Conservation (phyloP, 2,888 invertebrate species). For the Volucella inanis region DNA sequence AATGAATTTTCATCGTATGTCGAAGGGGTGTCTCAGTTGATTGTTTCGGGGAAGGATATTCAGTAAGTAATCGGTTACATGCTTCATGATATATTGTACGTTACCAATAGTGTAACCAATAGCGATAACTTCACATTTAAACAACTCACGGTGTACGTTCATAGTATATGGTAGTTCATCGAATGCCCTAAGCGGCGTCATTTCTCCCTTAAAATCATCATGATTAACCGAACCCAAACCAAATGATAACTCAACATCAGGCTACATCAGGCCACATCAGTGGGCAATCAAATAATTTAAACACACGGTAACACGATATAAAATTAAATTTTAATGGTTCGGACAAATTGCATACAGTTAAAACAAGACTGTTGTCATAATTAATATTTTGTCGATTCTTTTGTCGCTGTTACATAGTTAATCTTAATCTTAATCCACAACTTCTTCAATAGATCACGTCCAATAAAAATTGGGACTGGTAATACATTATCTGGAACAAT, state of each 20-base stretch:
- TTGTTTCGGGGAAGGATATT: constrained; percentile 15
- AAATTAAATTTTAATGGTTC: constrained; percentile 14
- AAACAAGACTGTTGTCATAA: background rate
- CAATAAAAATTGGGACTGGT: too few species aligned
- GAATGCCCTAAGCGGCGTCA: background rate
- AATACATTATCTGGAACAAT: too few species aligned
- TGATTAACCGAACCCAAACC: constrained; percentile 2
- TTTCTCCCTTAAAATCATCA: background rate
- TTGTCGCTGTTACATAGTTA: background rate
- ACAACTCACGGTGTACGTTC: background rate
- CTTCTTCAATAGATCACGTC: too few species aligned
- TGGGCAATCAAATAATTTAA: constrained; percentile 9
- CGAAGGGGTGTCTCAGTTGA: too few species aligned
- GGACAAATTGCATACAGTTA: constrained; percentile 26
- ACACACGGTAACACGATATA: constrained; percentile 16
- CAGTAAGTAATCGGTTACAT: constrained; percentile 17
- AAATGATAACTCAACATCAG: background rate
- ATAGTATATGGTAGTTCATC: constrained; percentile 15
- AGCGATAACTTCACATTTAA: background rate
- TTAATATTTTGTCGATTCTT: constrained; percentile 2
- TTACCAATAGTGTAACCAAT: constrained; percentile 22
- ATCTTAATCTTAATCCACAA: constrained; percentile 7
- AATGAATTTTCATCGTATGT: too few species aligned
- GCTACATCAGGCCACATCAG: constrained; percentile 10
- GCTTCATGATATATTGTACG: background rate